These are phyloP conservation scores for Danio albolineatus DNA, from an alignment of 2,797 vertebrate genomes.

Conservation along the genomic window DNA sequence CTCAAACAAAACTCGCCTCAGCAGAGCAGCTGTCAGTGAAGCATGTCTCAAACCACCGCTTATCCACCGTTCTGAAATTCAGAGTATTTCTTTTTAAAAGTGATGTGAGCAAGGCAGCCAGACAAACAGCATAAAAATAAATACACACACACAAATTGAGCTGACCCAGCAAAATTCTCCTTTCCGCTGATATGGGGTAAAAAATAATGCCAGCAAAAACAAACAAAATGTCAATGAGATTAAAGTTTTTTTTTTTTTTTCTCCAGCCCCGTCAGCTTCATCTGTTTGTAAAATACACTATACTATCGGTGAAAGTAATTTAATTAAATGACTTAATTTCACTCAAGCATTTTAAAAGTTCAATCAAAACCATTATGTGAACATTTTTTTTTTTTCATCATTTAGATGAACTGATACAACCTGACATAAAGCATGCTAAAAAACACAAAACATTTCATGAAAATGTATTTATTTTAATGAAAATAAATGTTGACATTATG, in stretches of 20 bases:
- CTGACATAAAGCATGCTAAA: too few relatives aligned
- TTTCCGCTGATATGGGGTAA: constrained; percentile 51
- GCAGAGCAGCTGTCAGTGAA: constrained; percentile 55
- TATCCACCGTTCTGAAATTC: constrained; percentile 41
- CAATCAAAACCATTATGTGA: too few relatives aligned
- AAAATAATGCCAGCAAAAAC: constrained; percentile 50
- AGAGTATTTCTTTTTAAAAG: constrained; percentile 31
- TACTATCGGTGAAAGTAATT: too few relatives aligned
- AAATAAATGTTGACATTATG: too few relatives aligned
- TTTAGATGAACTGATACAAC: too few relatives aligned
- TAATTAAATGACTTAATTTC: too few relatives aligned
- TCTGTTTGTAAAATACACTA: background rate
- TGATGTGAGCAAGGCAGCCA: constrained; percentile 26
- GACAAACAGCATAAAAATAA: constrained; percentile 34
- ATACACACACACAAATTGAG: constrained; percentile 39
- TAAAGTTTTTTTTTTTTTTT: background rate
- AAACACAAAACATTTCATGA: too few relatives aligned
- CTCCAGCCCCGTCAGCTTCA: background rate
- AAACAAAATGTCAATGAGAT: constrained; percentile 45
- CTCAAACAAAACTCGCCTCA: constrained; percentile 44
- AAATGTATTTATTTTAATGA: too few relatives aligned
- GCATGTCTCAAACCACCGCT: constrained; percentile 32
- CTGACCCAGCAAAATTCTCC: constrained; percentile 40
- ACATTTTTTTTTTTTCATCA: too few relatives aligned
- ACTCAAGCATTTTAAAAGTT: too few relatives aligned